Evolutionary conservation across 2,797 vertebrate genomes (phyloP).

Genomic region (Hydrolagus colliei): DNA sequence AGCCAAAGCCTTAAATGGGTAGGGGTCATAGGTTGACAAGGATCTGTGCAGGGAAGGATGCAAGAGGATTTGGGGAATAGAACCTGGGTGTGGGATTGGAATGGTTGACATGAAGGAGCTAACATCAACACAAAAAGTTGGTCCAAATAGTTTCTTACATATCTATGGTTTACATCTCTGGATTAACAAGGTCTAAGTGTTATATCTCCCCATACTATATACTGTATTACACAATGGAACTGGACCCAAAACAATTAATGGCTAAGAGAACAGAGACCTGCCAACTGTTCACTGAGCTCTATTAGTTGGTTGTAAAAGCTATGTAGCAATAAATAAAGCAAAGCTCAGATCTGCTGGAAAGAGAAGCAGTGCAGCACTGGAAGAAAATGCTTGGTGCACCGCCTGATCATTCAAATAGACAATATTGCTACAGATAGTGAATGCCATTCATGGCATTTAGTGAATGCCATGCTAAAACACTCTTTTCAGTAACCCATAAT

Average conservation of each 20-base stretch:
- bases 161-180: too few species aligned
- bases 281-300: background rate
- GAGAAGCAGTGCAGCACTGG: background rate
- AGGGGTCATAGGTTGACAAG: too few species aligned
- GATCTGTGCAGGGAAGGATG: too few species aligned
- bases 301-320: background rate
- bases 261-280: conserved; percentile 5
- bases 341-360: background rate
- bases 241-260: conserved; percentile 15
- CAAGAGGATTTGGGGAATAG: too few species aligned
- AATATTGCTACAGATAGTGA: background rate
- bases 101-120: too few species aligned
- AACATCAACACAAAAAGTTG: too few species aligned
- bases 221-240: conserved; percentile 18
- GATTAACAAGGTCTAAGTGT: too few species aligned
- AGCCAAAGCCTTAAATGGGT: too few species aligned
- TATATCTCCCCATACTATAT: too few species aligned
- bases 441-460: background rate
- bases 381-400: background rate
- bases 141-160: too few species aligned
- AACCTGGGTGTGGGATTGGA: too few species aligned
- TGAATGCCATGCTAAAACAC: background rate
- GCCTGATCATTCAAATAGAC: conserved; percentile 3
- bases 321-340: conserved; percentile 7
- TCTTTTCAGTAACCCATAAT: conserved; percentile 5